Conservation (phyloP, 2,888 invertebrate species). For the Melinopterus prodromus region DNA sequence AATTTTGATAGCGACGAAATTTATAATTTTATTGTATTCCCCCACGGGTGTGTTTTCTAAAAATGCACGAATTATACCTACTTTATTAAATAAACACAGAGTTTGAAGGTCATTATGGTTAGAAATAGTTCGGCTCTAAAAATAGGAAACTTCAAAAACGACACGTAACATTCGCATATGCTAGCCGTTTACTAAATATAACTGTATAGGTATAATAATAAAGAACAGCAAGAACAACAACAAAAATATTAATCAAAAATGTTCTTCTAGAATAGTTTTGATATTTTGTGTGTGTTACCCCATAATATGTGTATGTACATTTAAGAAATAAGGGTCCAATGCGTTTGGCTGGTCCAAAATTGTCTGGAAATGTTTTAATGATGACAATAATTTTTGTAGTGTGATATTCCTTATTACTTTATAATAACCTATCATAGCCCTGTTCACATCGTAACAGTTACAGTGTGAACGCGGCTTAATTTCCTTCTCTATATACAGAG, state of each 20-base stretch:
- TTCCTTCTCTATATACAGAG: not conserved
- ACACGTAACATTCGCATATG: constrained; percentile 1
- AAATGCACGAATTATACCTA: not conserved
- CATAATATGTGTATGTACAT: not conserved
- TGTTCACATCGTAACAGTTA: not conserved
- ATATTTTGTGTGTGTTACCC: not conserved
- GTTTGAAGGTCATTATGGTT: not conserved
- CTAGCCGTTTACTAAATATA: not conserved
- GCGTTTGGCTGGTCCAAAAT: constrained; percentile 46
- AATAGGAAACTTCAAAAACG: constrained; percentile 4
- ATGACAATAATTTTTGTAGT: not conserved
- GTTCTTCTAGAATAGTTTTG: not conserved
- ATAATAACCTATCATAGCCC: not conserved
- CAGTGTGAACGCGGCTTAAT: not conserved
- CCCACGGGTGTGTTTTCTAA: not conserved
- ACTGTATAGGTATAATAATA: constrained; percentile 11
- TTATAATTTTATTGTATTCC: not conserved
- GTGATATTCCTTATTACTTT: not conserved
- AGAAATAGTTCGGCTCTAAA: not conserved
- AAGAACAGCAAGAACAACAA: not conserved
- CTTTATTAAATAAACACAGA: not conserved
- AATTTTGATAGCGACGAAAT: not conserved
- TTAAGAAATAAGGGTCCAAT: constrained; percentile 37
- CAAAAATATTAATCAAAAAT: constrained; percentile 10
- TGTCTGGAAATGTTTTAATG: not conserved